Base-by-base conservation (phyloP, 2,797 vertebrate species). In the Schizopygopsis malacanthus region DNA sequence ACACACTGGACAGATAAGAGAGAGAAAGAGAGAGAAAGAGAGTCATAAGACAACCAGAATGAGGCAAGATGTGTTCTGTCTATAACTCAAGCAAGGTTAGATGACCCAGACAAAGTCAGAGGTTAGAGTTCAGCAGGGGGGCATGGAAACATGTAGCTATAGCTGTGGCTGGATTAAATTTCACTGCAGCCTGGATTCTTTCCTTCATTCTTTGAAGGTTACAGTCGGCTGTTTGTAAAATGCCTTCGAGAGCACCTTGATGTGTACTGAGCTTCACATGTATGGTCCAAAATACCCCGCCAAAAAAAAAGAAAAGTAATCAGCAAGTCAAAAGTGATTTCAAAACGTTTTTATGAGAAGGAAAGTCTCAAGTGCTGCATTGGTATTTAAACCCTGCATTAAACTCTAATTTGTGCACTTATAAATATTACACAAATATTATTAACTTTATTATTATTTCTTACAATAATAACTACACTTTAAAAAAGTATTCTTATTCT, bases 91-190 rank as follows among this genome's bases (percentile, higher is more conserved):
- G 91, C 93, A 93, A 95, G 94, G 95, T 95, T 93, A 92, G 86
- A 87, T 91, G 95, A 93, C 93, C 94, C 96, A 97, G 96, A 95
- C 96, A 90, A 95, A 96, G 96, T 97, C 95, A 96, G 86, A 93
- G 96, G 94, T 96, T 94, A 96, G 95, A 96, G 98, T 96, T 97
- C 97, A 97, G 37, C 0, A 82, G 89, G 93, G 94, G 97, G 97
- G 92, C 96, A 95, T 89, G 91, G 93, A 93, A 94, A 94, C 91
- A 90, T 90, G 90, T 83, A 91, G 85, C 87, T 85, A 86, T 86
- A 88, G 89, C 90, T 78, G 84, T 89, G 88, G 87, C 43, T 79
- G 90, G 91, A 92, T 95, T 91, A 82, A 82, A 86, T 95, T 95
- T 93, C 93, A 92, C 83, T 81, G 84, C 83, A 89, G 85, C 89